A percentile compares a stretch with the other conserved stretches of the same genome.
Evolutionary conservation across 1,140 invertebrate species (phyloP).

Genomic region (Saccostrea glomerata): DNA sequence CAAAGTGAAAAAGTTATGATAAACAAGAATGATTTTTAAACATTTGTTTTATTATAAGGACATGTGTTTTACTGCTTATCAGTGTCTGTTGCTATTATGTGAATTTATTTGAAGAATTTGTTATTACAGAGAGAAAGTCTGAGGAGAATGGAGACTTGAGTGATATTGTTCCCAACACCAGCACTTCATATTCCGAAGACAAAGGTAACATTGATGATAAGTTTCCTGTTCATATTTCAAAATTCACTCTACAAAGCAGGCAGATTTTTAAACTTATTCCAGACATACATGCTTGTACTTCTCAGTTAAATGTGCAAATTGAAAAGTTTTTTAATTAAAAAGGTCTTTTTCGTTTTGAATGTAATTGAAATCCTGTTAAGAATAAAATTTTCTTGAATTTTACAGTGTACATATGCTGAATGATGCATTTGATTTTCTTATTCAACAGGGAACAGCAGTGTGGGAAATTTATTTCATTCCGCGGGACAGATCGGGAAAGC

Average conservation of each 20-base stretch:
- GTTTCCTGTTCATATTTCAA: neutral
- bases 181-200: constrained; percentile 27
- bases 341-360: too few relatives aligned
- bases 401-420: too few relatives aligned
- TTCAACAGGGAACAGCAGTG: constrained; percentile 82
- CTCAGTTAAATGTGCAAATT: too few relatives aligned
- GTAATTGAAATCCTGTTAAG: too few relatives aligned
- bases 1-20: too few relatives aligned
- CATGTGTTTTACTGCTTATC: neutral
- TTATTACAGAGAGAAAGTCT: neutral
- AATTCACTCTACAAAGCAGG: neutral
- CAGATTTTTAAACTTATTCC: too few relatives aligned
- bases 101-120: neutral
- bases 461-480: constrained; percentile 91
- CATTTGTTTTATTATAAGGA: too few relatives aligned
- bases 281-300: too few relatives aligned
- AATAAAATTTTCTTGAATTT: too few relatives aligned
- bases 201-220: neutral
- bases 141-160: constrained; percentile 39
- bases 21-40: too few relatives aligned
- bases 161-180: constrained; percentile 48
- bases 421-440: constrained; percentile 33
- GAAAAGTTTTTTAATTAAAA: too few relatives aligned
- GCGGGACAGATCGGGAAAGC: constrained; percentile 92
- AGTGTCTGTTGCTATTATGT: neutral